Base-by-base conservation (phyloP, 1,140 invertebrate species). In the Drosophila albomicans region DNA sequence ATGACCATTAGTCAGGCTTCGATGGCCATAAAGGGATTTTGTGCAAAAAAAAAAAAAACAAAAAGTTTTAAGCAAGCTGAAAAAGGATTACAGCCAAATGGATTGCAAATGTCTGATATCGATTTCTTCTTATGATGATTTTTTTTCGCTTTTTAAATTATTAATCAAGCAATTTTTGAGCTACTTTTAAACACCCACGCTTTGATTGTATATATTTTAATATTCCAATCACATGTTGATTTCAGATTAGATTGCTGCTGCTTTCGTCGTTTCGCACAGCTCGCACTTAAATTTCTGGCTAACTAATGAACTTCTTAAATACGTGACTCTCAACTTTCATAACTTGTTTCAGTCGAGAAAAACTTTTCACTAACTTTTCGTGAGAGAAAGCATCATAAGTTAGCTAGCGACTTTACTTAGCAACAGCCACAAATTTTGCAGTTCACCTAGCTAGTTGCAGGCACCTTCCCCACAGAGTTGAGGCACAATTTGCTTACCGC, bases 1-100 rank as follows among this genome's bases (percentile, higher is more conserved):
- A 52, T 32, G 46, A 46, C 56, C 66, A 86, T 79, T 79, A 69
- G 75, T 82, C 71, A 82, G 51, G 67, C 75, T 46, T 68, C 56
- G 61, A 49, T 63, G 66, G 51, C 59, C 64, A 62, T 76, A 57
- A 72, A 67, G 64, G 49, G 48, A 70, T 70, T 70, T 13, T 41
- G 16, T 25, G 38, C 16, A 16, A 70, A 5, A 28, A 28, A 38
- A 16, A 70, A 5, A 28, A 28, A 38, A 48, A 20, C 58, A 8
- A 28, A 48, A 38, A 48, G 16, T 45, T 48, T 30, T 54, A 54
- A 63, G 45, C 45, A 32, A 62, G 48, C 43, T 7, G 2, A 28
- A 20, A 48, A 13, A 16, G 49, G 49, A 62, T 63, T 71, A 32
- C 7, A n/a, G 32, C 5, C 11, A 49, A 71, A 67, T 59, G 16